phyloP scores from a whole-genome alignment of 2,888 invertebrate species.

The Hirtodrosophila trivittata region DNA sequence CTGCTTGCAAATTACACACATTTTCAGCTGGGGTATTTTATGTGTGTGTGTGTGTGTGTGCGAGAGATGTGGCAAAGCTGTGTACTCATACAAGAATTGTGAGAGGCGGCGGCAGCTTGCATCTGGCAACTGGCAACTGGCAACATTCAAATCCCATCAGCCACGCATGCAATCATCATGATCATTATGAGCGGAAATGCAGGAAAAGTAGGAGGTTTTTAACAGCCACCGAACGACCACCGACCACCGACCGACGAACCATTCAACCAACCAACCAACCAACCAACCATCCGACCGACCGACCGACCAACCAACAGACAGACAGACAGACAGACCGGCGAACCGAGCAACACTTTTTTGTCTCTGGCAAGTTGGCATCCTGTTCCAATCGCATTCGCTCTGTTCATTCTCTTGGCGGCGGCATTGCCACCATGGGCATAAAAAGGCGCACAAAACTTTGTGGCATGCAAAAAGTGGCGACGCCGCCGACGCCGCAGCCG shows the following conservation, averaged over 20 bases:
- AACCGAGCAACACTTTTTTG: constrained; percentile 38
- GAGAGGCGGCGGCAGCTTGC: constrained; percentile 38
- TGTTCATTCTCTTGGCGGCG: constrained; percentile 61
- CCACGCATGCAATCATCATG: constrained; percentile 80
- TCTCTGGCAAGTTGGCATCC: constrained; percentile 59
- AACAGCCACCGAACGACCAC: constrained; percentile 72
- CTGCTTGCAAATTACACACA: constrained; percentile 65
- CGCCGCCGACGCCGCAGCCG: constrained; percentile 62
- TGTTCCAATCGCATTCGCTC: constrained; percentile 69
- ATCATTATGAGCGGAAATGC: constrained; percentile 80
- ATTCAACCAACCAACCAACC: constrained; percentile 8
- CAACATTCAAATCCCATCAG: constrained; percentile 80
- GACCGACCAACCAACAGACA: constrained; percentile 22
- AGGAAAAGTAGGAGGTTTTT: constrained; percentile 81
- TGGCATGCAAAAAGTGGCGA: constrained; percentile 79
- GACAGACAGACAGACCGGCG: constrained; percentile 2
- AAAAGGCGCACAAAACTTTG: constrained; percentile 74
- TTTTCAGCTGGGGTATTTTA: constrained; percentile 6
- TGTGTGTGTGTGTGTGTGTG: constrained; percentile 8
- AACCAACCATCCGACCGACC: constrained; percentile 6
- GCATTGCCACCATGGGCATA: constrained; percentile 61
- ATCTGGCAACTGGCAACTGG: constrained; percentile 21
- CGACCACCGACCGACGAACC: constrained; percentile 12
- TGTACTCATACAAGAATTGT: constrained; percentile 24
- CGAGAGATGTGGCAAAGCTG: constrained; percentile 25